Conservation (phyloP, 2,797 vertebrate genomes). For the Cheirogaleus major region DNA sequence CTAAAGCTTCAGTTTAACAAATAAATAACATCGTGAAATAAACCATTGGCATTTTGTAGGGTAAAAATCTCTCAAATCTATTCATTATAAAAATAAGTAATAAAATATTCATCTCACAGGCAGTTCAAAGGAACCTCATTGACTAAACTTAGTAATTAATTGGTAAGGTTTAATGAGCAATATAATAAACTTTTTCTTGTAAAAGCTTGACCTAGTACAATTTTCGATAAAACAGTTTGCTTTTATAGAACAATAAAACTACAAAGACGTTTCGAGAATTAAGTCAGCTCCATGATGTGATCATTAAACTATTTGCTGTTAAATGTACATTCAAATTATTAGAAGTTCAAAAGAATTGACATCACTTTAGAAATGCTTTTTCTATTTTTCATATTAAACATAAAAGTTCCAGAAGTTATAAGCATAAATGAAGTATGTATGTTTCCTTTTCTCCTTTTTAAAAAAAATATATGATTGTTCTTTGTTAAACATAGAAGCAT, state of each 20-base stretch:
- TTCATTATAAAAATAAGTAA: conserved; percentile 78
- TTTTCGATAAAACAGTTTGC: conserved; percentile 42
- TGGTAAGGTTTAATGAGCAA: conserved; percentile 45
- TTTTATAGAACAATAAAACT: conserved; percentile 61
- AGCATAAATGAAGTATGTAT: neutral
- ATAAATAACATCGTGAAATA: conserved; percentile 60
- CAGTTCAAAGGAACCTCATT: conserved; percentile 59
- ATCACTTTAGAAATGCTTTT: conserved; percentile 17
- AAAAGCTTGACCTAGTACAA: neutral
- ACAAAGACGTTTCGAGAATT: conserved; percentile 45
- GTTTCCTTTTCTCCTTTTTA: neutral
- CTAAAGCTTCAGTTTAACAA: conserved; percentile 51
- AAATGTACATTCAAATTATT: conserved; percentile 33
- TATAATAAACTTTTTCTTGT: conserved; percentile 51
- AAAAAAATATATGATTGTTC: neutral
- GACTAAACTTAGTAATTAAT: conserved; percentile 63
- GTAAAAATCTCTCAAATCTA: conserved; percentile 73
- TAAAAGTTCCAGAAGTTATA: neutral
- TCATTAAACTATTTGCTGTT: conserved; percentile 49
- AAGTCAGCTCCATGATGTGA: conserved; percentile 38
- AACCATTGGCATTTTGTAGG: conserved; percentile 64
- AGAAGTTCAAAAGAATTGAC: conserved; percentile 29
- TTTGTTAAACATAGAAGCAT: neutral
- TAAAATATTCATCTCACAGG: conserved; percentile 65
- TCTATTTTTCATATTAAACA: neutral